Evolutionary conservation across 2,797 vertebrate species (phyloP).

Genomic region (Phoxinus dragarum): DNA sequence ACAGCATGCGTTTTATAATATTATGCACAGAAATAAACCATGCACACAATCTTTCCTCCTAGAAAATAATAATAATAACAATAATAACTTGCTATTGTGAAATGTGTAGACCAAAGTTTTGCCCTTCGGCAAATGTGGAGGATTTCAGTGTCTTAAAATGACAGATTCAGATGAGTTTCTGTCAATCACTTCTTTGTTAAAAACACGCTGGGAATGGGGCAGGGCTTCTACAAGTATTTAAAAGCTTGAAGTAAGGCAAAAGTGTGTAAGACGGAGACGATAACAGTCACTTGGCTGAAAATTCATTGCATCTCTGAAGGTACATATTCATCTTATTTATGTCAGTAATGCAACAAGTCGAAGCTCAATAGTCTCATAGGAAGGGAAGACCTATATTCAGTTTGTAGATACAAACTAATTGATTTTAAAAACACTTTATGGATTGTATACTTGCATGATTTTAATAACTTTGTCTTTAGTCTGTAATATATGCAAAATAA

Average conservation of each 20-base stretch:
- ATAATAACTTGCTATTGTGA: background rate
- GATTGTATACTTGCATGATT: background rate
- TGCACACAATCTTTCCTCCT: too few species aligned
- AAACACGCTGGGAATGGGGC: background rate
- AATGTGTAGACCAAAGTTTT: background rate
- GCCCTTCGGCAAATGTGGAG: background rate
- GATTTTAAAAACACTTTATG: background rate
- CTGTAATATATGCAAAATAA: background rate
- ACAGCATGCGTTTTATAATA: background rate
- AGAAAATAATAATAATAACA: background rate
- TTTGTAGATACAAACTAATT: background rate
- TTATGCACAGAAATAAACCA: background rate
- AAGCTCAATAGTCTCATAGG: background rate
- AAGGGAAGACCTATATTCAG: background rate
- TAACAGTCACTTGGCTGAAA: background rate
- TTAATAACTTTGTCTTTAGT: background rate
- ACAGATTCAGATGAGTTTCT: background rate
- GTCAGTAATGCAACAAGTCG: background rate
- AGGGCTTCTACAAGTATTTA: background rate
- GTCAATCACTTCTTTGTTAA: slow-evolving; percentile 4
- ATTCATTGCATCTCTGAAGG: background rate
- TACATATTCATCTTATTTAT: background rate
- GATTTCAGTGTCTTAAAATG: background rate
- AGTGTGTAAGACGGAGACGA: background rate
- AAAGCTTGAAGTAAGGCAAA: background rate